Base-by-base conservation (phyloP, 2,797 vertebrate species). In the Sebastes taczanowskii region DNA sequence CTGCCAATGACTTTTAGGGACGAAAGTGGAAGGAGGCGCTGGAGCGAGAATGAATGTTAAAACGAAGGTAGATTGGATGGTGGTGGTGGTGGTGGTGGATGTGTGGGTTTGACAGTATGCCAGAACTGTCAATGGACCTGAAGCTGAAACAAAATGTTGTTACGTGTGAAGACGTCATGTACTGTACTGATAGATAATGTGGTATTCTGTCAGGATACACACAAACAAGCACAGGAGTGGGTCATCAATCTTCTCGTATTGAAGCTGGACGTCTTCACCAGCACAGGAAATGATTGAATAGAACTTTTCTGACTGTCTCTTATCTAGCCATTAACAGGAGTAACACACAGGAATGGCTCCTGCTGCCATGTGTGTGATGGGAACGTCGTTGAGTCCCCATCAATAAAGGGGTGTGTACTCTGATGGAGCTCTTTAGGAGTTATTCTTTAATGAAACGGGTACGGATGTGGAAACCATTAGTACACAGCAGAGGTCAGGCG, bases 111-210 rank as follows among this genome's bases (percentile, higher is more conserved):
- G 79, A 87, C 34, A 34, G 34, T 20, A 18, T 56, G 22, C 64
- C 69, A 71, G 67, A 58, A 42, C 18, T 78, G 68, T 79, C 35
- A 66, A 4, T 38, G 27, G 27, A 61, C n/a, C 46, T 69, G 35
- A 83, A 76, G 63, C 65, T 75, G 65, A 70, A 81, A 77, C 42
- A 64, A 14, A 55, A 80, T 72, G 67, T 53, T 71, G 73, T 71
- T 29, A 27, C 22, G 11, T 65, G 66, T 7, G 27, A 32, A 81
- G 55, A 68, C 14, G 55, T 76, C 77, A 53, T 61, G 38, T 62
- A 32, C 46, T 63, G 61, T 49, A 61, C 42, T 42, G 77, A 68
- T 58, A 56, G 35, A 69, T 67, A 11, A 11, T 13, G 70, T 63
- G 22, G 53, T 27, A 3, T 71, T 71, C 59, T 85, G 62, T 75